Conservation (phyloP, 1,140 invertebrate species). For the Amyelois transitella region DNA sequence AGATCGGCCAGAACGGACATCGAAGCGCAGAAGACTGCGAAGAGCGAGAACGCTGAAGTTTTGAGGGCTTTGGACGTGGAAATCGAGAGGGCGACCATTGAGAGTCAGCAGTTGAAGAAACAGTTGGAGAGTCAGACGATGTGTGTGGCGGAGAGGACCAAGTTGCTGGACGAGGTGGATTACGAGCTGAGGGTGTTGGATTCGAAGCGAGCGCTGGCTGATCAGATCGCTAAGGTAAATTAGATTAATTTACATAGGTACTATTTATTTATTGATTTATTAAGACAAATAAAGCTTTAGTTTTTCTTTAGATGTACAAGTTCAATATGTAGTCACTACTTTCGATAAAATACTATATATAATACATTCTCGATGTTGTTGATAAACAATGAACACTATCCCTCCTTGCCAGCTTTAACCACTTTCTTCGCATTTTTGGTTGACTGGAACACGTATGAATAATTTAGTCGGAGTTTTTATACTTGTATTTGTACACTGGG, state of each 20-base stretch:
- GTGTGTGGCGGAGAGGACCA: slow-evolving; percentile 34
- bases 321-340: too few species aligned
- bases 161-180: slow-evolving; percentile 47
- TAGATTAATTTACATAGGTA: too few species aligned
- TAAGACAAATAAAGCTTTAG: too few species aligned
- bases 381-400: too few species aligned
- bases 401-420: too few species aligned
- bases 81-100: slow-evolving; percentile 21
- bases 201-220: slow-evolving; percentile 40
- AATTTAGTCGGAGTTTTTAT: too few species aligned
- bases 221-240: slow-evolving; percentile 49
- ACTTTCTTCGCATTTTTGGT: too few species aligned
- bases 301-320: too few species aligned
- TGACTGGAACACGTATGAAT: too few species aligned
- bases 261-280: not conserved
- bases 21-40: slow-evolving; percentile 2
- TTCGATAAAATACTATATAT: too few species aligned
- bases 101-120: slow-evolving; percentile 19
- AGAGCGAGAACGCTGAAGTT: not conserved
- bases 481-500: too few species aligned
- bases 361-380: too few species aligned
- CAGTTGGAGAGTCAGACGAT: slow-evolving; percentile 39
- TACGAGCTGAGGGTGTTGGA: slow-evolving; percentile 43
- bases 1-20: not conserved
- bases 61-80: slow-evolving; percentile 15